Percentiles rank a stretch among this genome's conserved stretches.
These are phyloP conservation scores for Drosophila azteca DNA, from an alignment of 1,140 invertebrate genomes.

Conservation along the genomic window DNA sequence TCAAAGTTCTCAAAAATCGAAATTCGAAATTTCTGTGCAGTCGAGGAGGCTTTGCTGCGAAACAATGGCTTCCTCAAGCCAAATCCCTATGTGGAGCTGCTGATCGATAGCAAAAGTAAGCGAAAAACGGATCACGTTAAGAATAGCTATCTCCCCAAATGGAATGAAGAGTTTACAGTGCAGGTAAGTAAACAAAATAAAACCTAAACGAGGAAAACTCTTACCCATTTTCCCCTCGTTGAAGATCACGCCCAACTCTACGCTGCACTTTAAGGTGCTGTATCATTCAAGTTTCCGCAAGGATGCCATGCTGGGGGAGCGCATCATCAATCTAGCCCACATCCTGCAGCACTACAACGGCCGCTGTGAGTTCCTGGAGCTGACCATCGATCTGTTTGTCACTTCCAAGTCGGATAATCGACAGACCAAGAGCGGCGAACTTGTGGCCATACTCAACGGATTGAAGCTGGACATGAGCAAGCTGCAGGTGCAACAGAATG, in stretches of 20 bases:
- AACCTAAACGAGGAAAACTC: too few relatives aligned
- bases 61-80: constrained; percentile 93
- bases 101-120: constrained; percentile 92
- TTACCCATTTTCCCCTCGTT: not conserved
- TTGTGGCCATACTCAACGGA: constrained; percentile 90
- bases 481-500: constrained; percentile 63
- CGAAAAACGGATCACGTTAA: constrained; percentile 96
- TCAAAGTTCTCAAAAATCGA: not conserved
- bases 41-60: constrained; percentile 90
- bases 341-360: constrained; percentile 94
- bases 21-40: constrained; percentile 83
- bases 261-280: constrained; percentile 92
- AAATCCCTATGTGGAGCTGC: constrained; percentile 96
- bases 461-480: constrained; percentile 88
- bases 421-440: constrained; percentile 89
- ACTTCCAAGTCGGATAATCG: constrained; percentile 85
- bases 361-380: constrained; percentile 92
- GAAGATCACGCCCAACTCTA: constrained; percentile 93
- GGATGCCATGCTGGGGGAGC: constrained; percentile 94
- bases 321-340: constrained; percentile 90
- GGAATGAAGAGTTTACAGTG: constrained; percentile 97
- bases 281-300: constrained; percentile 96
- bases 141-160: constrained; percentile 96
- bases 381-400: constrained; percentile 90
- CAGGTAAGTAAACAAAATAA: constrained; percentile 82